These are phyloP conservation scores for Artemia sinica DNA, from an alignment of 2,888 invertebrate genomes.

Conservation along the genomic window DNA sequence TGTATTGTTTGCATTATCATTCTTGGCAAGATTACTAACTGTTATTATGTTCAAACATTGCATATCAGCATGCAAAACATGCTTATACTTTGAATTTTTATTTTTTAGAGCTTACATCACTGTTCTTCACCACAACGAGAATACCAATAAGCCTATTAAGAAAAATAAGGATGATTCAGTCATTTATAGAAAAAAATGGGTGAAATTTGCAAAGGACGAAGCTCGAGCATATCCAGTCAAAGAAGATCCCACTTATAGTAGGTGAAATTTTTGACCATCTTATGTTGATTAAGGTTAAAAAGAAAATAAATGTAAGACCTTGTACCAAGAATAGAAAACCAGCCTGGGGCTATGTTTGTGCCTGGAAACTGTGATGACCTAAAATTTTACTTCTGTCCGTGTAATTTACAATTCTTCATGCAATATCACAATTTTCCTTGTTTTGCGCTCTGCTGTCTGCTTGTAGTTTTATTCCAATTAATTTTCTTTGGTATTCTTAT, in stretches of 20 bases:
- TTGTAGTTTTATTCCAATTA: too few relatives aligned
- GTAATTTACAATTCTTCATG: too few relatives aligned
- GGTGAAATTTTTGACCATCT: not conserved
- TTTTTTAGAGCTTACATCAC: not conserved
- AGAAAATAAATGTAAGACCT: not conserved
- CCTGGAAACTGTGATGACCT: too few relatives aligned
- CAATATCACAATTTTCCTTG: not conserved
- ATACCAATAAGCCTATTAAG: not conserved
- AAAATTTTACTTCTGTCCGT: too few relatives aligned
- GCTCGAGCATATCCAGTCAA: not conserved
- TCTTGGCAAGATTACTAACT: too few relatives aligned
- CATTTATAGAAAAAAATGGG: not conserved
- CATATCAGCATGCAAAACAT: too few relatives aligned
- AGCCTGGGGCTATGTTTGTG: too few relatives aligned
- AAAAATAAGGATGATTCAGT: not conserved
- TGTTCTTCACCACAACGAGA: not conserved
- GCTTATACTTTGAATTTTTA: not conserved
- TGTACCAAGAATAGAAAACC: too few relatives aligned
- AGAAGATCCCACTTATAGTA: constrained; percentile 1
- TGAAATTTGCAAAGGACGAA: constrained; percentile 7
- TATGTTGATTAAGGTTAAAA: not conserved
- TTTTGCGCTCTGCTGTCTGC: not conserved
- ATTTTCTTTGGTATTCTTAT: too few relatives aligned
- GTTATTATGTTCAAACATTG: too few relatives aligned
- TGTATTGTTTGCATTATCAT: too few relatives aligned